phyloP scores from a whole-genome alignment of 1,140 invertebrate genomes.

The Mesaphorura yosii region DNA sequence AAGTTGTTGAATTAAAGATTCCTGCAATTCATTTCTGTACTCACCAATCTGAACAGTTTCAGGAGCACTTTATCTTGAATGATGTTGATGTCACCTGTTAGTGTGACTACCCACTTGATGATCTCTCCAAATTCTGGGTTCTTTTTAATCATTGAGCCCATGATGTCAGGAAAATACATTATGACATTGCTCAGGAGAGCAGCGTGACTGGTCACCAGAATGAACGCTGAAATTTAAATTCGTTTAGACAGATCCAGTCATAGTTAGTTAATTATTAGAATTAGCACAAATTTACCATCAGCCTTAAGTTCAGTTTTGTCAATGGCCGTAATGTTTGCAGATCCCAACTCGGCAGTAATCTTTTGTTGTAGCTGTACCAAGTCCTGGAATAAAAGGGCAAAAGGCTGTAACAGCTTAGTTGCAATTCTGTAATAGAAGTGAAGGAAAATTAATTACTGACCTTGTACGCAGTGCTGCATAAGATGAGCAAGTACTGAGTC shows the following conservation, averaged over 20 bases:
- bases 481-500: conserved; percentile 19
- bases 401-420: too few species aligned
- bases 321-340: neutral
- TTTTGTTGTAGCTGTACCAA: conserved; percentile 11
- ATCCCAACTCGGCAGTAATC: neutral
- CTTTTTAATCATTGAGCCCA: conserved; percentile 19
- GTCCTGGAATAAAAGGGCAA: conserved; percentile 11
- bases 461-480: conserved; percentile 21
- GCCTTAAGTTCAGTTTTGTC: conserved; percentile 14
- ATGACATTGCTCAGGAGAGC: conserved; percentile 19
- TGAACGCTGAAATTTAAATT: conserved; percentile 18
- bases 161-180: conserved; percentile 24
- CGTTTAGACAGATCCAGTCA: neutral
- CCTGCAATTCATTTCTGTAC: neutral
- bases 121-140: conserved; percentile 17
- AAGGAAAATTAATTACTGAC: conserved; percentile 5
- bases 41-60: conserved; percentile 23
- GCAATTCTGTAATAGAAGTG: conserved; percentile 1
- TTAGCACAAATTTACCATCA: conserved; percentile 11
- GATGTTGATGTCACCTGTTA: conserved; percentile 7
- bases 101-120: conserved; percentile 18
- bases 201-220: conserved; percentile 20
- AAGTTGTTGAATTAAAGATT: neutral
- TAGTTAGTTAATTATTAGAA: neutral
- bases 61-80: conserved; percentile 18